Evolutionary conservation across 1,140 invertebrate species (phyloP), one percentile per base, ranked within the genome.

Genomic region (Vanessa tameamea): DNA sequence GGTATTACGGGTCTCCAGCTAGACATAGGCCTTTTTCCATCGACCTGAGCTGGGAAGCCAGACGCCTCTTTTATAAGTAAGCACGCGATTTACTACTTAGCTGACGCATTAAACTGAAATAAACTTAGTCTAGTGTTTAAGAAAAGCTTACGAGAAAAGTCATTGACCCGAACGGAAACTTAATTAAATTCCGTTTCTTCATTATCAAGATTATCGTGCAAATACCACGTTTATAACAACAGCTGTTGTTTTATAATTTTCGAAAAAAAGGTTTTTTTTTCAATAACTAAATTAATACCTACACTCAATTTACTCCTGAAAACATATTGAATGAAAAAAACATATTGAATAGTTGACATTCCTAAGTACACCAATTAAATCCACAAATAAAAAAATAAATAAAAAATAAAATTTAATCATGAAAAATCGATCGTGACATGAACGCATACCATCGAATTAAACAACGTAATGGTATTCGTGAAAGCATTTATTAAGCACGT

Each of bases 1-100:
- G 23, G 26, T 31, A 31, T 31, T 31, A 59, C 20, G 23, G 23
- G 8, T 26, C 55, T 26, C 23, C 23, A 26, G 55, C 55, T 59
- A 26, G 55, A 68, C 66, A 73, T 53, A 57, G 53, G 47, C 51
- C 55, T 59, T 20, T 53, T 48, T 68, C 15, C 3, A 73, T 73
- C 72, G 72, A 67, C 66, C 64, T 37, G 57, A 47, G 48, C 48
- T 13, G 55, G 64, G 63, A 70, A 57, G 68, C 73, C 73, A 75
- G 73, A 70, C 73, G 67, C 43, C 47, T 69, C 37, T 69, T 43
- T 70, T 66, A 69, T 37, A 47, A 64, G 26, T 47, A 73, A 70
- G 64, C 73, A 75, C 73, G 73, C 73, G 73, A 75, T 75, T 75
- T 70, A 69, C 73, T 75, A 70, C 68, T 75, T 75, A 75, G 73